Base-by-base conservation (phyloP, 2,113 vertebrate species). In the Eurystomus gularis region DNA sequence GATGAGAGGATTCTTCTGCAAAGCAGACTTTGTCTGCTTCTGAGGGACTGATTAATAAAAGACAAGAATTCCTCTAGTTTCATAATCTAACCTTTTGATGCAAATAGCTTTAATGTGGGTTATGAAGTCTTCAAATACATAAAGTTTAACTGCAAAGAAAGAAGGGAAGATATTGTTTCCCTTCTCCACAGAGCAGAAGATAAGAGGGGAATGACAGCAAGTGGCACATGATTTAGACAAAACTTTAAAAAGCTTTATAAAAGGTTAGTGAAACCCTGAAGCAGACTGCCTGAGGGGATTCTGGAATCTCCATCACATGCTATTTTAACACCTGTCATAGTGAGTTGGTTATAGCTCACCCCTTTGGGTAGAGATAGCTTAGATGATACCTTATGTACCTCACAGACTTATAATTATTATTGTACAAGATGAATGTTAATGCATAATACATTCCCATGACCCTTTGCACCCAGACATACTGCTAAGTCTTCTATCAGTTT, bases 401-500 rank as follows among this genome's bases (percentile, higher is more conserved):
- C 64, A 66, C 21, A 49, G 37, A 73, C 10, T 87, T 77, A 20
- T 23, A 73, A 82, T 33, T 33, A 72, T 69, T 62, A 60, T 52
- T 79, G 44, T 10, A 64, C 28, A 83, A 94, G 31, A 39, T 65
- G 2, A 85, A 82, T 13, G 15, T 52, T 62, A 85, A 87, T 31
- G 20, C 46, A 35, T 26, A 91, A 57, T 39, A 73, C n/a, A 88
- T 46, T 72, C 39, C 40, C 80, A 78, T 7, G n/a, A 93, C 82
- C 65, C 77, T 61, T 72, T 93, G 86, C 33, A 93, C 66, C 92
- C 93, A 96, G 85, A 95, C 93, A 14, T 97, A 99, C 99, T 92
- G 99, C 99, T 66, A 99, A 98, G 78, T 99, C 99, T 97, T 99
- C 99, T 76, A 99, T 99, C 79, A 99, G 98, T 78, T 99, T 99